A percentile compares a stretch with the other conserved stretches of the same genome.
These are phyloP conservation scores for Mnemiopsis leidyi DNA, from an alignment of 37 sponge, comb jelly and placozoan species.

Conservation along the genomic window DNA sequence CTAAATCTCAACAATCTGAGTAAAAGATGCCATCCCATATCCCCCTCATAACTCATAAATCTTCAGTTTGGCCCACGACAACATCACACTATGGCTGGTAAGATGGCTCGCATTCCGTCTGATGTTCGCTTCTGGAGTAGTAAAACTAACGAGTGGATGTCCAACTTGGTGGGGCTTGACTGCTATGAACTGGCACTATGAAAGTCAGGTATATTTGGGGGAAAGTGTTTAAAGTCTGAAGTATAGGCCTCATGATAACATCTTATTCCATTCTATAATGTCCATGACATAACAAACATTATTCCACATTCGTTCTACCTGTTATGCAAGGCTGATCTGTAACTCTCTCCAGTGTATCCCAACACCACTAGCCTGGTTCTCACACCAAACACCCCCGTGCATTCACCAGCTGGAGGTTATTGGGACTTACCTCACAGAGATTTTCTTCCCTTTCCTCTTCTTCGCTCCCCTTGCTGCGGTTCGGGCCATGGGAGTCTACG, in stretches of 20 bases:
- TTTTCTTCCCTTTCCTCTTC: slow-evolving; percentile 82
- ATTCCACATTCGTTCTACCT: too few relatives aligned
- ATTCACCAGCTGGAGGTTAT: slow-evolving; percentile 19
- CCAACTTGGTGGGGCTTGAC: slow-evolving; percentile 86
- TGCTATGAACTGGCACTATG: slow-evolving; percentile 86
- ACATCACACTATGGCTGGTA: slow-evolving; percentile 80
- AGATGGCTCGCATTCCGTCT: slow-evolving; percentile 91
- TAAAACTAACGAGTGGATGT: slow-evolving; percentile 89
- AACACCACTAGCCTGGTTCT: slow-evolving; percentile 88
- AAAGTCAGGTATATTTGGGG: slow-evolving; percentile 83
- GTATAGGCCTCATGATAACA: too few relatives aligned
- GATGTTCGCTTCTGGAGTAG: slow-evolving; percentile 97
- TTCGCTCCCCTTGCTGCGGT: slow-evolving; percentile 77
- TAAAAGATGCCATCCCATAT: too few relatives aligned
- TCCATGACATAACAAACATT: too few relatives aligned
- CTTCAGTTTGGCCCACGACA: slow-evolving; percentile 69
- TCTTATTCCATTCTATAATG: too few relatives aligned
- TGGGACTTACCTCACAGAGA: slow-evolving; percentile 82
- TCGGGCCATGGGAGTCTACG: slow-evolving; percentile 70
- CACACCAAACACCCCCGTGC: slow-evolving; percentile 92
- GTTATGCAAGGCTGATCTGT: too few relatives aligned
- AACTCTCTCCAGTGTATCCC: slow-evolving; percentile 82
- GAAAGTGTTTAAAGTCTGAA: too few relatives aligned
- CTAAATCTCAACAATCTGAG: too few relatives aligned
- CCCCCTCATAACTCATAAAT: background rate